phyloP scores from a whole-genome alignment of 2,113 vertebrate species.

The Corythoichthys intestinalis region DNA sequence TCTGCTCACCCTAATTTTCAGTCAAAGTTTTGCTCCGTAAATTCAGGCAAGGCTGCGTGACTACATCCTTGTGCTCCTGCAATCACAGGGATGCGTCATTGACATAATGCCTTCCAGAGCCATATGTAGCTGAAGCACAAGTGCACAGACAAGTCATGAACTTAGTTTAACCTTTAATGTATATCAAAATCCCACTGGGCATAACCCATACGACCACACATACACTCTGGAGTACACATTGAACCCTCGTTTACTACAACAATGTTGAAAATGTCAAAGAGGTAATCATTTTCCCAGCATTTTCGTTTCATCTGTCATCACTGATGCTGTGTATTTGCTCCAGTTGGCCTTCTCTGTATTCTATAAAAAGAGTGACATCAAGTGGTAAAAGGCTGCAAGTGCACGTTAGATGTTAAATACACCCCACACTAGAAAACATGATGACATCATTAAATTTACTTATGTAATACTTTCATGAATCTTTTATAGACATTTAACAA shows the following conservation, averaged over 20 bases:
- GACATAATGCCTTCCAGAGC: not conserved
- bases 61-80: not conserved
- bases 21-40: not conserved
- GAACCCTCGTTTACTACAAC: not conserved
- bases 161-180: not conserved
- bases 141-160: not conserved
- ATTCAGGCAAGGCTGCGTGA: not conserved
- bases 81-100: not conserved
- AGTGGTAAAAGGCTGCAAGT: conserved; percentile 47
- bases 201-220: not conserved
- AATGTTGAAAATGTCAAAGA: not conserved
- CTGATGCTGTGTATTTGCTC: not conserved
- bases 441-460: not conserved
- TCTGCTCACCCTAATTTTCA: not conserved
- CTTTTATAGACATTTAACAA: not conserved
- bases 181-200: not conserved
- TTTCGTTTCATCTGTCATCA: not conserved
- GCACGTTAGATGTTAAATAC: conserved; percentile 3
- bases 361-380: conserved; percentile 46
- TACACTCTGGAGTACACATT: not conserved
- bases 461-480: not conserved
- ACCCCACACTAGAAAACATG: not conserved
- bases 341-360: conserved; percentile 12
- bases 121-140: not conserved
- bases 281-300: not conserved